Evolutionary conservation across 2,113 vertebrate species (phyloP).

Genomic region (Syngnathus scovelli): DNA sequence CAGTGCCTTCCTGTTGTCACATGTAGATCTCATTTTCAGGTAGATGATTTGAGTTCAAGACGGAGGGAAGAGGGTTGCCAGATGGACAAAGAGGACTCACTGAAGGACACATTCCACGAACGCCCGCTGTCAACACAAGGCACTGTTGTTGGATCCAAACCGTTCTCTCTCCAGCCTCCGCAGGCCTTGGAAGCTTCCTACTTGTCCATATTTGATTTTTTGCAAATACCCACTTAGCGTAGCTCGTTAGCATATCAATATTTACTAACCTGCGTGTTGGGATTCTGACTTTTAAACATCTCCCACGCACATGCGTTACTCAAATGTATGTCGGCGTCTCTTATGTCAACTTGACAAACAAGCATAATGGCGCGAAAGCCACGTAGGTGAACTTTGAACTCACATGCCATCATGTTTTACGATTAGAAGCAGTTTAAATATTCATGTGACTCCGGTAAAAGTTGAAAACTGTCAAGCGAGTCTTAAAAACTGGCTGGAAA

Average conservation of each 20-base stretch:
- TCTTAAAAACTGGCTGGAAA: constrained; percentile 14
- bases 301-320: neutral
- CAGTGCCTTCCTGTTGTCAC: neutral
- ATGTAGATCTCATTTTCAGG: constrained; percentile 30
- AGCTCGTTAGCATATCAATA: too few relatives aligned
- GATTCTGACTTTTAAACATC: neutral
- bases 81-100: constrained; percentile 38
- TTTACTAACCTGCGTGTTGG: neutral
- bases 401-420: neutral
- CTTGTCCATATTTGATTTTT: neutral
- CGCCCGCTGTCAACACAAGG: constrained; percentile 59
- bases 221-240: too few relatives aligned
- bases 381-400: neutral
- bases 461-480: constrained; percentile 12
- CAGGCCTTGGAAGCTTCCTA: neutral
- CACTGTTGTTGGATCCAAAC: constrained; percentile 52
- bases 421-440: neutral
- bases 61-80: constrained; percentile 2
- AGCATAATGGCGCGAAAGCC: neutral
- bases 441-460: neutral
- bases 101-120: constrained; percentile 59
- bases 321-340: neutral
- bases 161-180: constrained; percentile 58
- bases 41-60: constrained; percentile 31
- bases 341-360: neutral